Conservation (phyloP, 1,140 invertebrate species). For the Homarus americanus region DNA sequence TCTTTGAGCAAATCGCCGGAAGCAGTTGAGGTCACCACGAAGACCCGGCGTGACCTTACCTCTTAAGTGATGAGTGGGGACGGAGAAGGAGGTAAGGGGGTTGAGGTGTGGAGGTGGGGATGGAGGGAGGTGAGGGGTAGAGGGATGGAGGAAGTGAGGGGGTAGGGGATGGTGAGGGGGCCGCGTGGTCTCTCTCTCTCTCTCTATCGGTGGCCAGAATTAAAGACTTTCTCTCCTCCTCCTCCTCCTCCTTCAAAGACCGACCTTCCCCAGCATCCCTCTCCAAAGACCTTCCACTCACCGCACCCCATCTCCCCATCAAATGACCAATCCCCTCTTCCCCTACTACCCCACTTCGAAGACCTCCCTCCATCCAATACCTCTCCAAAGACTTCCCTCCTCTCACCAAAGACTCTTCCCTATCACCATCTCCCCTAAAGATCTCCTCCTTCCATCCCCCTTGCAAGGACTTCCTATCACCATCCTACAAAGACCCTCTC, state of each 20-base stretch:
- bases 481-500: background rate
- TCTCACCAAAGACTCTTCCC: background rate
- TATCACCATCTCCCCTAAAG: too few species aligned
- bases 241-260: background rate
- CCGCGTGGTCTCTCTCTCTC: background rate
- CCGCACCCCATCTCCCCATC: background rate
- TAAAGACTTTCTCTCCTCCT: background rate
- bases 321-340: background rate
- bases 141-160: background rate
- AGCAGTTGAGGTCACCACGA: too few species aligned
- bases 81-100: background rate
- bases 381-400: background rate
- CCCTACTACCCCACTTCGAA: background rate
- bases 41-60: too few species aligned
- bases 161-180: background rate
- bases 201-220: too few species aligned
- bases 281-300: too few species aligned
- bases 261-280: background rate
- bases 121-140: background rate
- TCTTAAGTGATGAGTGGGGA: background rate
- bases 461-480: background rate
- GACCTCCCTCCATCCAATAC: too few species aligned
- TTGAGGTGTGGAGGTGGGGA: background rate
- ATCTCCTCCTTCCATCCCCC: too few species aligned
- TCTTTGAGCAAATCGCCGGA: too few species aligned